Evolutionary conservation across 2,113 vertebrate species (phyloP), one percentile per base, ranked within the genome.

Genomic region (Larimichthys crocea): DNA sequence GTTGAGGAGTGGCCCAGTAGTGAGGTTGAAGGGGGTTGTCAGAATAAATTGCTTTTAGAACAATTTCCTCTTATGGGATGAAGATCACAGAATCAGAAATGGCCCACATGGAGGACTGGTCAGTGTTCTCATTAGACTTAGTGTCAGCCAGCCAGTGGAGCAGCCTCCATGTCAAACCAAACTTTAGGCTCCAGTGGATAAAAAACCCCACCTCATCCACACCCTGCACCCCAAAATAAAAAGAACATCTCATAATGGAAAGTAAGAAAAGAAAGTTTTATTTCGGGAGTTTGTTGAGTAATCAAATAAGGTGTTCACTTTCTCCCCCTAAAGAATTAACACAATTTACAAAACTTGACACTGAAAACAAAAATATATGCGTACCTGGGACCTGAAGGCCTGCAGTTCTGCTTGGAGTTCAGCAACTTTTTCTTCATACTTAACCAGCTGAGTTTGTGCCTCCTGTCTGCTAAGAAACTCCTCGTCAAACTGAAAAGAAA

Each of bases 391-490:
- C 91, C 95, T 97, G 94, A 96, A 97, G 91, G 96, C 95, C 88
- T 96, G 96, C 60, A 98, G 90, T 92, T 97, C 96, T 74, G 92
- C 93, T 94, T 98, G 96, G 89, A 99, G 96, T 86, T 96, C 95
- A 89, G 80, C 94, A 88, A 97, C 96, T 92, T 95, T 94, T 90
- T 97, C 96, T 78, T 99, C 97, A 83, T 89, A 96, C 93, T 97
- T 97, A 70, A 96, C 94, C 85, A 97, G 89, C 71, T 97, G 94
- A 65, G 95, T 94, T 85, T 98, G 95, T 26, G 96, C 96, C 91
- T 99, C 97, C 88, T 99, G 98, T 87, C 97, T 96, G 90, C 92
- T 93, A 24, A 97, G 84, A 92, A 97, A 97, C 92, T 99, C 97
- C 88, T 98, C 97, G 87, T 99, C 98, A 93, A 97, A 96, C 98